phyloP scores from a whole-genome alignment of 2,797 vertebrate genomes.

The Melanogrammus aeglefinus region DNA sequence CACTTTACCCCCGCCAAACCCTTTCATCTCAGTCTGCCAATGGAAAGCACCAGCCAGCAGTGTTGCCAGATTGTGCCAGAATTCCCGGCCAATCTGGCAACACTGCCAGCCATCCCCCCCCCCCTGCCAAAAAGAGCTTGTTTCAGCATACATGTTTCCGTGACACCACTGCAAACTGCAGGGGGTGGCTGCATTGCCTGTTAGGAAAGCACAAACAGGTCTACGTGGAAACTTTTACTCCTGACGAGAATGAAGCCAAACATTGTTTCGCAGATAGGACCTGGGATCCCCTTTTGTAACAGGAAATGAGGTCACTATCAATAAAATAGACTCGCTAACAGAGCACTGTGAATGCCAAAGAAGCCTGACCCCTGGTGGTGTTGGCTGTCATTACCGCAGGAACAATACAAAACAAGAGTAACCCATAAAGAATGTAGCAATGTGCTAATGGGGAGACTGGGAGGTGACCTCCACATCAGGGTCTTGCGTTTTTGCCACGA shows the following conservation, averaged over 20 bases:
- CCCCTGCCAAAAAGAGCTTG: constrained; percentile 13
- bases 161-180: constrained; percentile 21
- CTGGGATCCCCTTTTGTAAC: constrained; percentile 32
- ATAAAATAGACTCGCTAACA: constrained; percentile 29
- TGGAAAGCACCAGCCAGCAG: constrained; percentile 31
- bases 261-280: constrained; percentile 62
- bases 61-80: too few relatives aligned
- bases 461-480: constrained; percentile 26
- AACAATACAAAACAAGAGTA: constrained; percentile 8
- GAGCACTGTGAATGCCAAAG: constrained; percentile 28
- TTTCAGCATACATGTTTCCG: constrained; percentile 51
- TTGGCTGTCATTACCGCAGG: constrained; percentile 14
- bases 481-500: constrained; percentile 42
- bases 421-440: constrained; percentile 15
- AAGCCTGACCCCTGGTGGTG: constrained; percentile 36
- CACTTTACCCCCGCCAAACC: constrained; percentile 14
- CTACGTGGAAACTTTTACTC: constrained; percentile 54
- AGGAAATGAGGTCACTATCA: constrained; percentile 60
- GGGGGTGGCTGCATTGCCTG: neutral
- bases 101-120: constrained; percentile 5
- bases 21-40: constrained; percentile 39
- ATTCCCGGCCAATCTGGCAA: too few relatives aligned
- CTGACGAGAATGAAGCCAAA: constrained; percentile 21
- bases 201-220: neutral
- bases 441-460: constrained; percentile 50